A percentile compares a stretch with the other conserved stretches of the same genome.
Evolutionary conservation across 2,113 vertebrate genomes (phyloP).

Genomic region (Nycticorax nycticorax): DNA sequence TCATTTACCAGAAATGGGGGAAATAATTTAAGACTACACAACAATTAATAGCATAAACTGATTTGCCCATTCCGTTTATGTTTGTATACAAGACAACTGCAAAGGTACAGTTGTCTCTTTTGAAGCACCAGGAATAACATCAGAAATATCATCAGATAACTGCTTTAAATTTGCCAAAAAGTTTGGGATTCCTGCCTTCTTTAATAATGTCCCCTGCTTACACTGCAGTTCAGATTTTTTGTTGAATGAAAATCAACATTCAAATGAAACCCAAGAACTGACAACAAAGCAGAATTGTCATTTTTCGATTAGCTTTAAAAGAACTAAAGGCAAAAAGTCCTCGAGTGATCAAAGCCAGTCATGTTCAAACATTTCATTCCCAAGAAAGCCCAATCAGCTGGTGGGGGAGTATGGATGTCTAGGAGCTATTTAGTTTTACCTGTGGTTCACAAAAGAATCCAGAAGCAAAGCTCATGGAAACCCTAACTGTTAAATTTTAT

Average conservation of each 20-base stretch:
- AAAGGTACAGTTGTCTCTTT: not conserved
- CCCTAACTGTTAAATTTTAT: not conserved
- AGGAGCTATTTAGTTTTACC: not conserved
- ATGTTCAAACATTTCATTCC: not conserved
- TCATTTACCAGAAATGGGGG: not conserved
- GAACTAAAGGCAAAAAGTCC: not conserved
- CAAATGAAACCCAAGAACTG: not conserved
- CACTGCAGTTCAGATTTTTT: not conserved
- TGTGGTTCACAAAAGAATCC: not conserved
- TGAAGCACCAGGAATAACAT: not conserved
- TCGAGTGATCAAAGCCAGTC: accelerated
- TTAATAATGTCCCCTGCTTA: not conserved
- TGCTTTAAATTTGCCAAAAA: not conserved
- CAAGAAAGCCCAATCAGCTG: not conserved
- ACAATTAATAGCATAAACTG: not conserved
- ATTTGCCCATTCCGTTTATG: not conserved
- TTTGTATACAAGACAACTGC: not conserved
- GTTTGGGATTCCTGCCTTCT: not conserved
- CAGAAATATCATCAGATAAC: not conserved
- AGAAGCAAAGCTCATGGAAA: not conserved
- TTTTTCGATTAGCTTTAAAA: not conserved
- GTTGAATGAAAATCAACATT: not conserved
- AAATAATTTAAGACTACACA: not conserved
- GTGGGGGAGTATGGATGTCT: not conserved
- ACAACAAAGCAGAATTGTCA: not conserved